These are phyloP conservation scores for Pogonomyrmex barbatus DNA, from an alignment of 1,140 invertebrate genomes.

Conservation along the genomic window DNA sequence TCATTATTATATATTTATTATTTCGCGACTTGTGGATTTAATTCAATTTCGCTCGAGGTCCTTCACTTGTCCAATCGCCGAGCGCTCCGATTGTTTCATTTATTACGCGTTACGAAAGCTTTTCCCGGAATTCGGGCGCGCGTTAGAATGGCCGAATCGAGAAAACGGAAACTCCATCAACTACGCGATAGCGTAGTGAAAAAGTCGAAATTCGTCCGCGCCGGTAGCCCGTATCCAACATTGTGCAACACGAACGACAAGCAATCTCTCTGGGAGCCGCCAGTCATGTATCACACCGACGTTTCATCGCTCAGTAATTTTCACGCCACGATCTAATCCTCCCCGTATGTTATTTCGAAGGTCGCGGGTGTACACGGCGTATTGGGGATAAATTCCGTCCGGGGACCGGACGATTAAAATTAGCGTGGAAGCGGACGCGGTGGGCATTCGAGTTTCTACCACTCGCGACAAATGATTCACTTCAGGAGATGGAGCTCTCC, in stretches of 20 bases:
- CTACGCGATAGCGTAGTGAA: not conserved
- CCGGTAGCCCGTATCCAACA: slow-evolving; percentile 2
- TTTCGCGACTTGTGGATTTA: not conserved
- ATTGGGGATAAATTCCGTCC: slow-evolving; percentile 6
- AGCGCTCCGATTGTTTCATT: not conserved
- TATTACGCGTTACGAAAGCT: not conserved
- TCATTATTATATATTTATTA: not conserved
- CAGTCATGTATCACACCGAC: slow-evolving; percentile 47
- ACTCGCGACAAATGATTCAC: slow-evolving; percentile 74
- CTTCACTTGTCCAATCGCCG: not conserved
- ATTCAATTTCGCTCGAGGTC: not conserved
- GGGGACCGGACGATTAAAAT: slow-evolving; percentile 69
- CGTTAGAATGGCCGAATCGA: not conserved
- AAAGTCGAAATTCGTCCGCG: not conserved
- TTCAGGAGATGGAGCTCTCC: slow-evolving; percentile 65
- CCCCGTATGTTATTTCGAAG: not conserved
- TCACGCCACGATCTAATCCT: slow-evolving; percentile 20
- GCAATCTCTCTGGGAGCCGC: slow-evolving; percentile 52
- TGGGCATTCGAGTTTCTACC: slow-evolving; percentile 56
- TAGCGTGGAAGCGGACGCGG: slow-evolving; percentile 55
- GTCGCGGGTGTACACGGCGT: not conserved
- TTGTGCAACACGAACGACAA: slow-evolving; percentile 40
- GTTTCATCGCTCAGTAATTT: slow-evolving; percentile 44
- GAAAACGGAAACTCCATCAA: not conserved
- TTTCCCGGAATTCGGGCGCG: not conserved